Percentiles rank a stretch among this genome's conserved stretches.
These are phyloP conservation scores for Protodeltote pygarga DNA, from an alignment of 2,888 invertebrate genomes.

Conservation along the genomic window DNA sequence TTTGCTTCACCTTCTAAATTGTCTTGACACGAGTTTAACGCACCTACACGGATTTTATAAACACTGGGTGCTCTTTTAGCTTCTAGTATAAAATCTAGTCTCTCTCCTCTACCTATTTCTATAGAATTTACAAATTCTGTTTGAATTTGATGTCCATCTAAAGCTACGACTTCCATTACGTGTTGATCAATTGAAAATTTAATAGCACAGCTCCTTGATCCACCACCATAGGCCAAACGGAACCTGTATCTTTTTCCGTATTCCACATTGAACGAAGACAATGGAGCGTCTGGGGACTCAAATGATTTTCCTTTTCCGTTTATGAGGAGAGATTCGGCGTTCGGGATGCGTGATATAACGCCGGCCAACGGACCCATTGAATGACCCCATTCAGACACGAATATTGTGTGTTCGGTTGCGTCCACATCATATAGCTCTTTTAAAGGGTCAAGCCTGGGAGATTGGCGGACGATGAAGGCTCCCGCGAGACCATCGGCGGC, in stretches of 20 bases:
- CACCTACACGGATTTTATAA: constrained; percentile 88
- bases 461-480: constrained; percentile 90
- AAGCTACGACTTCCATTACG: constrained; percentile 87
- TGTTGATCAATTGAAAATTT: constrained; percentile 89
- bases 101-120: constrained; percentile 90
- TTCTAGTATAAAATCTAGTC: constrained; percentile 91
- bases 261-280: constrained; percentile 83
- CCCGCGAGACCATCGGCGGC: constrained; percentile 90
- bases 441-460: constrained; percentile 87
- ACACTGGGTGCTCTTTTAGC: constrained; percentile 85
- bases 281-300: constrained; percentile 73
- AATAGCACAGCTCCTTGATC: constrained; percentile 89
- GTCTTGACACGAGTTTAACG: constrained; percentile 81
- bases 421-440: constrained; percentile 90
- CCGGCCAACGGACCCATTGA: constrained; percentile 82
- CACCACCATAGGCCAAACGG: constrained; percentile 89
- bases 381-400: constrained; percentile 91
- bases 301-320: constrained; percentile 88
- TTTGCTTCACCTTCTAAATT: constrained; percentile 84
- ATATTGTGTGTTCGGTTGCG: constrained; percentile 89
- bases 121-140: constrained; percentile 87
- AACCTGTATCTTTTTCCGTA: constrained; percentile 89
- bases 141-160: constrained; percentile 90
- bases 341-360: constrained; percentile 69
- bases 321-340: constrained; percentile 86